Percentiles rank a stretch among this genome's conserved stretches.
Conservation (phyloP, 1,140 invertebrate genomes). For the Caenorhabditis elegans region WBcel235 BX284606.5:10654501-10655000, state of each 20-base stretch:
- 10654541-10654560: background rate
- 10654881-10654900: too few species aligned
- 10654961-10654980: too few species aligned
- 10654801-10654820: constrained; percentile 8
- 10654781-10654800: background rate
- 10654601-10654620: background rate
- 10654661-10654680: background rate
- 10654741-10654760: constrained; percentile 16
- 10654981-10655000: too few species aligned
- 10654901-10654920: too few species aligned
- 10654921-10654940: too few species aligned
- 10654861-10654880: constrained; percentile 9
- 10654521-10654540: too few species aligned
- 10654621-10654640: constrained; percentile 15
- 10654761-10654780: constrained; percentile 1
- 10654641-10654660: constrained; percentile 27
- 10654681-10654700: constrained; percentile 10
- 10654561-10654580: background rate
- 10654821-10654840: constrained; percentile 3
- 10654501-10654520: too few species aligned
- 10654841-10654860: background rate
- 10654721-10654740: constrained; percentile 26
- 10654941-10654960: too few species aligned
- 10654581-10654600: constrained; percentile 3
- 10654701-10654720: constrained; percentile 27